These are phyloP conservation scores for Hartigia nigra DNA, from an alignment of 2,888 invertebrate genomes.

Conservation along the genomic window DNA sequence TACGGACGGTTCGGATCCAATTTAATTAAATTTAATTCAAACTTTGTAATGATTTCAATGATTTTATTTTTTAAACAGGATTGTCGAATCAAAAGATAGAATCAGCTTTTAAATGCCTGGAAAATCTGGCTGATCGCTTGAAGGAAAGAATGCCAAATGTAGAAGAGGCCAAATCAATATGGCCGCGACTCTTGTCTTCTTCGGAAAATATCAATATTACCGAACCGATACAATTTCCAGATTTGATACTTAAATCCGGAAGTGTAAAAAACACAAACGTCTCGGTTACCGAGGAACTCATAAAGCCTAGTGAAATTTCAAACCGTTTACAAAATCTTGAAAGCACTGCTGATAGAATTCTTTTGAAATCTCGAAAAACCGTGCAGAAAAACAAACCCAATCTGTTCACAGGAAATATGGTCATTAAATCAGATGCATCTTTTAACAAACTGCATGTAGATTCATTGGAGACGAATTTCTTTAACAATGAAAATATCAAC, in stretches of 20 bases:
- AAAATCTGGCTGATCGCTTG: conserved; percentile 38
- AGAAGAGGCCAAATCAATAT: conserved; percentile 33
- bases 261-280: conserved; percentile 26
- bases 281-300: conserved; percentile 8
- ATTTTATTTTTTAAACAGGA: background rate
- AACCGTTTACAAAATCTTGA: conserved; percentile 8
- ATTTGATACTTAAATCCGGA: conserved; percentile 35
- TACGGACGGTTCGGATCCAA: background rate
- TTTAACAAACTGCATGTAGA: conserved; percentile 43
- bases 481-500: conserved; percentile 37
- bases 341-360: conserved; percentile 11
- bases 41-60: background rate
- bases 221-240: conserved; percentile 29
- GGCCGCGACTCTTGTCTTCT: conserved; percentile 36
- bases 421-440: conserved; percentile 36
- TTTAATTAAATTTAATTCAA: background rate
- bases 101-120: conserved; percentile 31
- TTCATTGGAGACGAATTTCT: conserved; percentile 31
- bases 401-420: conserved; percentile 30
- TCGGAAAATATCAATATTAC: conserved; percentile 29
- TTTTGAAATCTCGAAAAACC: conserved; percentile 12
- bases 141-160: conserved; percentile 35
- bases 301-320: conserved; percentile 17
- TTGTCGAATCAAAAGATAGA: background rate
- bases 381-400: conserved; percentile 10